A percentile compares a stretch with the other conserved stretches of the same genome.
Evolutionary conservation across 1,140 invertebrate species (phyloP).

Genomic region (Sipha flava): DNA sequence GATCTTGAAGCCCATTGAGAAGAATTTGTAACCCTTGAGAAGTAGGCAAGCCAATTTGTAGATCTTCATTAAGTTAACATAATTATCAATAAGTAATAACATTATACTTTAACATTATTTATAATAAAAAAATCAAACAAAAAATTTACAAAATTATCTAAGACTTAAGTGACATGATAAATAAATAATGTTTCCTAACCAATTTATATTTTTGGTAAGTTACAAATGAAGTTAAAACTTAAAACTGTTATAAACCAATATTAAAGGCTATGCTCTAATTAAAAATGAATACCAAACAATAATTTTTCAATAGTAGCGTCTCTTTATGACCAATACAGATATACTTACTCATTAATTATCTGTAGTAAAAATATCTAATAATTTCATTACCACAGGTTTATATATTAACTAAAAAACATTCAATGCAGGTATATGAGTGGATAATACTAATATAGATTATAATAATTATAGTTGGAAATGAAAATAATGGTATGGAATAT

Average conservation of each 20-base stretch:
- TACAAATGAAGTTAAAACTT: slow-evolving; percentile 21
- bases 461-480: too few species aligned
- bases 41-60: slow-evolving; percentile 22
- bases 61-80: slow-evolving; percentile 28
- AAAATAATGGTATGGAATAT: too few species aligned
- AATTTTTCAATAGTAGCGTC: slow-evolving; percentile 19
- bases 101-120: slow-evolving; percentile 8
- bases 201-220: background rate
- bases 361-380: background rate
- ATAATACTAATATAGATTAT: too few species aligned
- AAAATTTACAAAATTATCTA: background rate
- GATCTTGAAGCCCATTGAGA: slow-evolving; percentile 28
- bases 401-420: too few species aligned
- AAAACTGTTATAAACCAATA: slow-evolving; percentile 1
- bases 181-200: background rate
- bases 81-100: background rate
- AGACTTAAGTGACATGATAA: slow-evolving; percentile 13
- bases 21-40: slow-evolving; percentile 28
- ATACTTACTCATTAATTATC: slow-evolving; percentile 15
- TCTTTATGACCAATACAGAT: slow-evolving; percentile 29
- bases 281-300: slow-evolving; percentile 1
- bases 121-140: slow-evolving; percentile 11
- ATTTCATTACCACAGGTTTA: too few species aligned
- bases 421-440: too few species aligned
- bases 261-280: background rate